Percentiles rank a stretch among this genome's conserved stretches.
These are phyloP conservation scores for Pipistrellus pygmaeus DNA, from an alignment of 2,797 vertebrate genomes.

Conservation along the genomic window DNA sequence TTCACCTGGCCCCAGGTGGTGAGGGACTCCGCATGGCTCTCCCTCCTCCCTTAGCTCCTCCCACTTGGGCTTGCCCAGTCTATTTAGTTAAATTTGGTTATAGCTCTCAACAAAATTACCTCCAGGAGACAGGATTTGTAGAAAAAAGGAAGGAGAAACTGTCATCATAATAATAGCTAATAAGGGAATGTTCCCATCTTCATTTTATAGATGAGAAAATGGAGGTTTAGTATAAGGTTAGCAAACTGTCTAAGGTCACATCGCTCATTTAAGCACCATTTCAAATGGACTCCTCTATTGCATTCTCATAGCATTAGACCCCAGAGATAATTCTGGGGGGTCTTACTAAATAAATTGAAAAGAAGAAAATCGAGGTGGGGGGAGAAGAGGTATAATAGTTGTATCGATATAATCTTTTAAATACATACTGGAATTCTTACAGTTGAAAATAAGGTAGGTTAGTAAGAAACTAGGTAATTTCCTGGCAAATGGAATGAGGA, in stretches of 20 bases:
- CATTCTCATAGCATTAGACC: not conserved
- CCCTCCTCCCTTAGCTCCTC: not conserved
- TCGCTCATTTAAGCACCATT: conserved; percentile 2
- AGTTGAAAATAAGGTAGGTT: not conserved
- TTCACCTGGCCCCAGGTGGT: no score
- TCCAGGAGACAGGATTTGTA: not conserved
- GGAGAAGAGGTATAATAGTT: not conserved
- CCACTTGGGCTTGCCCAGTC: not conserved
- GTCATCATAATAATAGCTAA: not conserved
- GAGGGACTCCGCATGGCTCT: not conserved
- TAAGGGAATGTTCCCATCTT: not conserved
- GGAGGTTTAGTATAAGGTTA: not conserved
- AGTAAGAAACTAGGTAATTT: not conserved
- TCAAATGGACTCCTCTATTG: not conserved
- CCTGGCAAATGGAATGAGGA: not conserved
- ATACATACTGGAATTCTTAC: not conserved
- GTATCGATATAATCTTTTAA: not conserved
- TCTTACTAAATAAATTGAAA: conserved; percentile 30
- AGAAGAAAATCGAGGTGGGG: not conserved
- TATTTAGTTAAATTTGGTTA: not conserved
- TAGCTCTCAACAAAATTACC: not conserved
- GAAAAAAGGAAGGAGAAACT: not conserved
- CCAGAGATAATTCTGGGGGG: not conserved
- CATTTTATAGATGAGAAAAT: conserved; percentile 31
- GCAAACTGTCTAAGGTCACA: not conserved